Evolutionary conservation across 2,888 invertebrate species (phyloP).

Genomic region (Andrena bucephala): DNA sequence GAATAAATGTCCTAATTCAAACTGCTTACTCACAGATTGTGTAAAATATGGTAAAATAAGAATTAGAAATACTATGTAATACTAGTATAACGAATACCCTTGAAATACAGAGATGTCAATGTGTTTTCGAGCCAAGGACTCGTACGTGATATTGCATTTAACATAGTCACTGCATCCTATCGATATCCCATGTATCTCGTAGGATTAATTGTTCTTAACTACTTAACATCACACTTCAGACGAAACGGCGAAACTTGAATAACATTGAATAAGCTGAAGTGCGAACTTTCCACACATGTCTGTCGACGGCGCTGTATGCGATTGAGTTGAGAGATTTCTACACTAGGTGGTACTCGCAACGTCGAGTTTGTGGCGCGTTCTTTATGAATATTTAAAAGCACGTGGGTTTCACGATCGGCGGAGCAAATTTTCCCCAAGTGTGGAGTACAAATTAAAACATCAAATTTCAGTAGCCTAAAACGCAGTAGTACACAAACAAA

Average conservation of each 20-base stretch:
- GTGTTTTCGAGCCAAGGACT: constrained; percentile 80
- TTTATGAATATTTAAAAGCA: no score
- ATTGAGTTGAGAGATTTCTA: no score
- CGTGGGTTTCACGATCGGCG: no score
- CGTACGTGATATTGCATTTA: constrained; percentile 72
- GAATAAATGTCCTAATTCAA: neutral
- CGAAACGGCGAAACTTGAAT: neutral
- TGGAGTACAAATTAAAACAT: no score
- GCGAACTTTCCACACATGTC: no score
- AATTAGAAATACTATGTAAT: neutral
- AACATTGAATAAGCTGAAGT: no score
- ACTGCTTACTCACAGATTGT: neutral
- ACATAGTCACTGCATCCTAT: constrained; percentile 36
- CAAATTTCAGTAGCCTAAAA: no score
- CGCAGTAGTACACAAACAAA: no score
- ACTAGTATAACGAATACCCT: constrained; percentile 74
- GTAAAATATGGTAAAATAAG: neutral
- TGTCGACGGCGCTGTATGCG: no score
- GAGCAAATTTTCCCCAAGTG: no score
- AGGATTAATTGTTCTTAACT: neutral
- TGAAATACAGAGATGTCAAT: constrained; percentile 79
- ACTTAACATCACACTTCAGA: neutral
- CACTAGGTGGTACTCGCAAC: no score
- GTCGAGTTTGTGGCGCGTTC: no score
- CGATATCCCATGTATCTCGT: constrained; percentile 9